Evolutionary conservation across 2,888 invertebrate species (phyloP).

Genomic region (Thalpophila matura): DNA sequence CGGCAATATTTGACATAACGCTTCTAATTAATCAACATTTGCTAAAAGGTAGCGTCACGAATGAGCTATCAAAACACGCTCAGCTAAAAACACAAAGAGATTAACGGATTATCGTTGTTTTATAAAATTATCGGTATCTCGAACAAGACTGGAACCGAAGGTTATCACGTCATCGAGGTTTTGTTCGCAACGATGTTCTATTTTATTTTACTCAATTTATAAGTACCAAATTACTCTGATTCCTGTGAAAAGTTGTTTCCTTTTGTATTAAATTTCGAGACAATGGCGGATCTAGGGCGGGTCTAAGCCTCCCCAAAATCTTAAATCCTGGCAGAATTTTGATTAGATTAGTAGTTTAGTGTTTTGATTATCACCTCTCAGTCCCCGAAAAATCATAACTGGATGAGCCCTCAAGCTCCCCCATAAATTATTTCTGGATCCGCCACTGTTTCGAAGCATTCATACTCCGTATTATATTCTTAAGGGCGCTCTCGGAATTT

Average conservation of each 20-base stretch:
- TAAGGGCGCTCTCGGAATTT: no score
- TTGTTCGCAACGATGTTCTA: background rate
- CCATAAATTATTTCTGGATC: no score
- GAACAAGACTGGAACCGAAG: background rate
- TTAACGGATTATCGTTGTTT: conserved; percentile 37
- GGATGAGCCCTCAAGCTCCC: no score
- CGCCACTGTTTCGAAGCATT: no score
- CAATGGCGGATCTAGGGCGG: no score
- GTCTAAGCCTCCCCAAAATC: no score
- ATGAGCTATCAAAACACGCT: conserved; percentile 29
- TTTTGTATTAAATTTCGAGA: background rate
- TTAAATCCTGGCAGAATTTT: no score
- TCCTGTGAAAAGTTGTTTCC: background rate
- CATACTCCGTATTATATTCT: background rate
- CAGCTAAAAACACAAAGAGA: conserved; percentile 30
- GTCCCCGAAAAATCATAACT: no score
- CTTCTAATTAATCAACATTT: conserved; percentile 29
- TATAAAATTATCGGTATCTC: conserved; percentile 17
- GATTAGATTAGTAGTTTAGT: no score
- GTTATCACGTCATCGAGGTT: conserved; percentile 13
- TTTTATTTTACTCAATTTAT: background rate
- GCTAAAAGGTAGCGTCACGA: conserved; percentile 3
- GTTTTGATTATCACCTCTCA: no score
- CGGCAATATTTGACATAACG: conserved; percentile 8
- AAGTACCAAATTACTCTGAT: background rate